Evolutionary conservation across 2,797 vertebrate genomes (phyloP).

Genomic region (Phaenicophaeus curvirostris): DNA sequence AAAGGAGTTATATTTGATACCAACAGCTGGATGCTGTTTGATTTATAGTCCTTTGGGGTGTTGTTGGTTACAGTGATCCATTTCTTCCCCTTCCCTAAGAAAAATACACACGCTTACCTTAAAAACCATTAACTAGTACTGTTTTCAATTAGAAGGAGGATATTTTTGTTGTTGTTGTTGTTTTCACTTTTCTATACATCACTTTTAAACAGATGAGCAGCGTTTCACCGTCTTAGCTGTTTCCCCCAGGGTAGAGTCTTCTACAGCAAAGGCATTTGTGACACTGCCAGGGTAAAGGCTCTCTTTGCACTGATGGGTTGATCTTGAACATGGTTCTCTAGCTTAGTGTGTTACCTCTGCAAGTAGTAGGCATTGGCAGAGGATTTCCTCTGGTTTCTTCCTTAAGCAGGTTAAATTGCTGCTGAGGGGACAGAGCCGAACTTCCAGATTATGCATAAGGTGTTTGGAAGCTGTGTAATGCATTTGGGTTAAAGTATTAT

Average conservation of each 20-base stretch:
- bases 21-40: conserved; percentile 62
- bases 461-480: not conserved
- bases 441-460: not conserved
- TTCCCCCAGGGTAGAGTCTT: not conserved
- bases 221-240: not conserved
- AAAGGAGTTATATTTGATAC: conserved; percentile 57
- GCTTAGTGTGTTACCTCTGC: not conserved
- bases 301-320: not conserved
- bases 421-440: not conserved
- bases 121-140: conserved; percentile 22
- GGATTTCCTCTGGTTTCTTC: not conserved
- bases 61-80: conserved; percentile 8
- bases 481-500: not conserved
- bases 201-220: not conserved
- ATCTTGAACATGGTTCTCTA: not conserved
- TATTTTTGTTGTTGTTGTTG: not conserved
- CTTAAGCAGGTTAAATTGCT: not conserved
- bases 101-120: not conserved
- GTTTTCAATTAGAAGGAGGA: conserved; percentile 23
- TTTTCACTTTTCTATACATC: not conserved
- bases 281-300: not conserved
- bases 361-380: not conserved
- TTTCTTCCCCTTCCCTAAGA: not conserved
- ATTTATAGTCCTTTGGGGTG: conserved; percentile 65
- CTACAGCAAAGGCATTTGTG: not conserved